phyloP scores from a whole-genome alignment of 2,888 invertebrate species.

The Megaustenia siamemsis region DNA sequence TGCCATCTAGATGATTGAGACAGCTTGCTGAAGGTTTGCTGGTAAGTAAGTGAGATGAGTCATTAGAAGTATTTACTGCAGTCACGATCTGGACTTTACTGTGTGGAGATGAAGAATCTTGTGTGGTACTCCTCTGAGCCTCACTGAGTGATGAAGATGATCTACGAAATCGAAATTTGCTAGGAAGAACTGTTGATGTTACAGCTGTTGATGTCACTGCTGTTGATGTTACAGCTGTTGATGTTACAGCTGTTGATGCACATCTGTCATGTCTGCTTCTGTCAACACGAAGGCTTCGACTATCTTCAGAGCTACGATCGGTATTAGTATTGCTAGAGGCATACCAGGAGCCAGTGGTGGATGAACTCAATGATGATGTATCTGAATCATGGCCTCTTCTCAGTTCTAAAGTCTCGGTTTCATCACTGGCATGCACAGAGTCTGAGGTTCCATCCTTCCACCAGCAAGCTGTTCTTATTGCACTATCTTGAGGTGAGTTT shows the following conservation, averaged over 20 bases:
- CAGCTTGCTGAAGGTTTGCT: too few species aligned
- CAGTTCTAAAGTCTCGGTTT: neutral
- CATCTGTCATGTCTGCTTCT: neutral
- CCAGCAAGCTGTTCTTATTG: neutral
- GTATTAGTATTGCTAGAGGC: slow-evolving; percentile 2
- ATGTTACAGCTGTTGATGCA: neutral
- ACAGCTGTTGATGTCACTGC: too few species aligned
- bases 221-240: neutral
- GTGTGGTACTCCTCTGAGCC: neutral
- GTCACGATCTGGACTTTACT: neutral
- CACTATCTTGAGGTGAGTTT: slow-evolving; percentile 33
- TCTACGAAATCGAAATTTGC: slow-evolving; percentile 32
- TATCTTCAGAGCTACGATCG: slow-evolving; percentile 29
- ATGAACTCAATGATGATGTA: slow-evolving; percentile 12
- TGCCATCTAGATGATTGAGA: too few species aligned
- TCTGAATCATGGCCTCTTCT: slow-evolving; percentile 14
- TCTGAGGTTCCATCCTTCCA: slow-evolving; percentile 12
- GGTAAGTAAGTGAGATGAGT: neutral
- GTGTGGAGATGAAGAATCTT: neutral
- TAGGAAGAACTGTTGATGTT: too few species aligned
- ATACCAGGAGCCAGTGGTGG: neutral
- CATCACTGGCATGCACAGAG: neutral
- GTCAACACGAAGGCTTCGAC: neutral
- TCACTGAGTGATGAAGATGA: neutral
- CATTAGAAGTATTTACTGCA: neutral